These are phyloP conservation scores for Plebejus argus DNA, from an alignment of 2,888 invertebrate genomes.

Conservation along the genomic window DNA sequence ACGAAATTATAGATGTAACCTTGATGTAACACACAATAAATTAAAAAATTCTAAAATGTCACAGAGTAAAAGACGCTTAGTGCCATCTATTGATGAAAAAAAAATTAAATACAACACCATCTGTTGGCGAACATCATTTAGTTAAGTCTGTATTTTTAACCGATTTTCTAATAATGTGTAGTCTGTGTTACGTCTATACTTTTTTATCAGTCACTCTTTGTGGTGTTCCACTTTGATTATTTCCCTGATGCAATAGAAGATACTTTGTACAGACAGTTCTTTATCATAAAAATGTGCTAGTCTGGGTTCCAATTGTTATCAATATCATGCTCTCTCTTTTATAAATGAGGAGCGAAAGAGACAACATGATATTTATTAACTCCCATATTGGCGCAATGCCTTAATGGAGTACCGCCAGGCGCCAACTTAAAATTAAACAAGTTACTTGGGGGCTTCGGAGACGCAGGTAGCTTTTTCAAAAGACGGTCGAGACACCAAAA, in stretches of 20 bases:
- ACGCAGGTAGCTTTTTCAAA: conserved; percentile 52
- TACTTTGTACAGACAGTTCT: not conserved
- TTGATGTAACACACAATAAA: not conserved
- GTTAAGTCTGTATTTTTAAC: not conserved
- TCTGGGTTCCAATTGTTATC: too few species aligned
- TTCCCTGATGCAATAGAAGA: not conserved
- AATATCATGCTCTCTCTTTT: too few species aligned
- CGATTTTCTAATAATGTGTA: not conserved
- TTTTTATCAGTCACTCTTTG: not conserved
- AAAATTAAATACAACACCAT: not conserved
- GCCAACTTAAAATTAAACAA: conserved; percentile 40
- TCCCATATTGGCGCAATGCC: not conserved
- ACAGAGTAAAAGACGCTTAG: not conserved
- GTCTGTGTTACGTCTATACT: not conserved
- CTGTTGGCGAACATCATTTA: not conserved
- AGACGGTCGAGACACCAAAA: conserved; percentile 65
- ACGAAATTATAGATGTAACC: not conserved
- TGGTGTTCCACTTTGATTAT: not conserved
- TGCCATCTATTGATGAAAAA: not conserved
- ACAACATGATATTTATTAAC: not conserved
- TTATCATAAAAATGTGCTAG: too few species aligned
- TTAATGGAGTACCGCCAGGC: not conserved
- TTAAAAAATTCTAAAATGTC: not conserved
- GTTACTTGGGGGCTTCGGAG: conserved; percentile 44
- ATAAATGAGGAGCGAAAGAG: too few species aligned